Evolutionary conservation across 2,113 vertebrate genomes (phyloP), one percentile per base, ranked within the genome.

Genomic region (Pollachius pollachius): DNA sequence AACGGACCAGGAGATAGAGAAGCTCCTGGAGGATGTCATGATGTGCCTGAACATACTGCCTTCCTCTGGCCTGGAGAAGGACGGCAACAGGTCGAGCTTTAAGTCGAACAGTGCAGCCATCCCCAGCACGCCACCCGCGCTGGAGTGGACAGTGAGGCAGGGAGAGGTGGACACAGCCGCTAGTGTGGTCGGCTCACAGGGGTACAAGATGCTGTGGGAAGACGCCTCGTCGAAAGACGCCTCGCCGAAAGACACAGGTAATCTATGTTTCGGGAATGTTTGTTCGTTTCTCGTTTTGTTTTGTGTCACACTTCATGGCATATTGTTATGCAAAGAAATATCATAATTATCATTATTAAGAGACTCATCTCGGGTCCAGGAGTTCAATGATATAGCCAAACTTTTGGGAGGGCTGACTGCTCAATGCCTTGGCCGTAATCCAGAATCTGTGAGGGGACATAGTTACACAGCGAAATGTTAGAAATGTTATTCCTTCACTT

Each of bases 11-110:
- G 81, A 89, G 60, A 79, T 92, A 1, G 79, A 84, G 23, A 88
- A 70, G 78, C 68, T 92, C 64, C 23, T 92, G 69, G 91, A 93
- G 30, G 88, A 91, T 34, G 85, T 90, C 69, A 89, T 91, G 85
- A 89, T 88, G 76, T 82, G 87, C 19, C 84, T 91, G 69, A 85
- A 89, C 70, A 87, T 91, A 71, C 76, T 90, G 61, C 86, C 90
- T 2, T 67, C 70, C 64, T 2, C 83, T 4, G 25, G 63, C 15
- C 19, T 66, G 48, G 79, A 86, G n/a, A 65, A 21, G 1, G 59
- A 56, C 70, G 27, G 54, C 56, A 69, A 64, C 52, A 74, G 56
- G 52, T 11, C 67, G 1, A 48, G 72, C 30, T 23, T 18, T 21
- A 74, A 74, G 1, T 19, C 15, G 1, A 37, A 68, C 0, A 17